Base-by-base conservation (phyloP, 2,888 invertebrate genomes). In the Luperina testacea region DNA sequence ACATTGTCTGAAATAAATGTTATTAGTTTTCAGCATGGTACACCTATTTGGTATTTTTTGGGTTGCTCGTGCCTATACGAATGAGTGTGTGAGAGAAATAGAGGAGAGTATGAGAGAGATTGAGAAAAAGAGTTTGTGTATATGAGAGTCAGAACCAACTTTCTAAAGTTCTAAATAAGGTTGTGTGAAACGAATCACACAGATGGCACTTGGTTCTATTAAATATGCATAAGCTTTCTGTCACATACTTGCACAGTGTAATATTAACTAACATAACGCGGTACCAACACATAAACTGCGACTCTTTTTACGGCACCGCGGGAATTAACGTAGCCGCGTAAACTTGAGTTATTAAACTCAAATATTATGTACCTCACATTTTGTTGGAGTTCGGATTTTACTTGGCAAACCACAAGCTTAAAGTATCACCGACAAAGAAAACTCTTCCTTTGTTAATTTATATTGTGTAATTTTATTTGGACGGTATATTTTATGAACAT, bases 281-380 rank as follows among this genome's bases (percentile, higher is more conserved):
- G 57, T 65, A 65, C 51, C 64, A 63, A 67, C 69, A 78, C 80
- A 85, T 85, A 87, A 87, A 85, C 65, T 75, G 83, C 59, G 88
- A 85, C 86, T 85, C 80, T 87, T 86, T 86, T 86, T 87, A 87
- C 77, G 86, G 86, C 76, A 65, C 78, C 80, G 77, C 68, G 68
- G 77, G 83, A 85, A 86, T 86, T 86, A 86, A 87, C 71, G 83
- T 87, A 6, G 77, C 48, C 27, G 42, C 80, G 85, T 85, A 80
- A 87, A 87, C 75, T 80, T 80, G 83, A 83, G 80, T 88, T 88
- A 87, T 88, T 85, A 86, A 87, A 85, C 77, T 86, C 75, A 77
- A 87, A 86, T 84, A 78, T n/a, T n/a, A 61, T 85, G 76, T 71
- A 32, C 63, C 72, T 45, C 72, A 67, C 67, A 84, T 85, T 84